Evolutionary conservation across 2,113 vertebrate genomes (phyloP).

Genomic region (Crotalus helleri): DNA sequence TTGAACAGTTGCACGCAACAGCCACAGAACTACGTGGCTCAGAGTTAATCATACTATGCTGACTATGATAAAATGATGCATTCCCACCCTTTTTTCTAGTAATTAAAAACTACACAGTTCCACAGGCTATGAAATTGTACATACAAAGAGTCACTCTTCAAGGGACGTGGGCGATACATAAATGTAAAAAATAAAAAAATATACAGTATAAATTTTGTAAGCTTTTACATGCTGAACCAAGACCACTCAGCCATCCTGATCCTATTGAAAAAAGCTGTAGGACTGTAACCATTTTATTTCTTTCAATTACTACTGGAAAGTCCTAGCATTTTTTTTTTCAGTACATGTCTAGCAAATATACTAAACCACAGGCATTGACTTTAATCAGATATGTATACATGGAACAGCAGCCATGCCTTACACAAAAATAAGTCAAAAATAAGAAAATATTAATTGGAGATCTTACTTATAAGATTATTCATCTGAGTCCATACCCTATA

Average conservation of each 20-base stretch:
- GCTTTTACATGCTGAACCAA: neutral
- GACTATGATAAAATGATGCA: neutral
- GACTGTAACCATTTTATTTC: neutral
- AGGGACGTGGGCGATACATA: neutral
- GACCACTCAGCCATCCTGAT: neutral
- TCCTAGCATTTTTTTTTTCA: neutral
- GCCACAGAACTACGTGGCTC: neutral
- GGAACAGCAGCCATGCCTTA: rapidly evolving
- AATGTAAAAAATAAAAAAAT: neutral
- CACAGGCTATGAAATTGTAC: neutral
- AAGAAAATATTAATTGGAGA: neutral
- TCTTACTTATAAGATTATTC: neutral
- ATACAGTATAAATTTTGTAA: neutral
- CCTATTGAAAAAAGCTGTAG: neutral
- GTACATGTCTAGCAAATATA: neutral
- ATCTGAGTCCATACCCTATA: neutral
- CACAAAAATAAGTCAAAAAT: neutral
- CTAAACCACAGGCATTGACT: rapidly evolving
- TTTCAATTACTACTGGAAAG: neutral
- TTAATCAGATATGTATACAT: rapidly evolving
- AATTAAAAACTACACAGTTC: neutral
- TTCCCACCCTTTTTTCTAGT: neutral
- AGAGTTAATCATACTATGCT: neutral
- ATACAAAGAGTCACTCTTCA: neutral
- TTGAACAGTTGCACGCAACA: neutral